Conservation (phyloP, 2,797 vertebrate genomes). For the Eupleurogrammus muticus region DNA sequence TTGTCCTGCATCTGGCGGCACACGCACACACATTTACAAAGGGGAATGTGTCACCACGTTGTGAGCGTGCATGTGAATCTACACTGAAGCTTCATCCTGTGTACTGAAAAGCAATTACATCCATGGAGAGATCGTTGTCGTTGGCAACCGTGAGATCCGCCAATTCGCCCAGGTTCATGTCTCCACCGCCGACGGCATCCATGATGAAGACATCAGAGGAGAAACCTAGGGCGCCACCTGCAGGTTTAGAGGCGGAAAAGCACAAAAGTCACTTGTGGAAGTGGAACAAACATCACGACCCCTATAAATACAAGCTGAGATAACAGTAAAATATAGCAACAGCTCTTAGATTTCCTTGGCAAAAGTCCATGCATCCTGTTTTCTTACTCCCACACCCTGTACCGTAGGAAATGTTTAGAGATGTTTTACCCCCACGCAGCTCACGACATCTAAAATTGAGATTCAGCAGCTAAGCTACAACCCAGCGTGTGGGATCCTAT, state of each 20-base stretch:
- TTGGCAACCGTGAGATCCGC: slow-evolving; percentile 94
- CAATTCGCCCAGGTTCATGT: slow-evolving; percentile 94
- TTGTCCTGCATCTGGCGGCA: slow-evolving; percentile 87
- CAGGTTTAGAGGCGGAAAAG: slow-evolving; percentile 45
- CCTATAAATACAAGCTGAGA: slow-evolving; percentile 18
- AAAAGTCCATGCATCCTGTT: slow-evolving; percentile 28
- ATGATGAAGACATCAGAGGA: slow-evolving; percentile 93
- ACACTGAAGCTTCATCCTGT: not conserved
- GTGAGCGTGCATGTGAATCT: not conserved
- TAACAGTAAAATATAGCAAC: slow-evolving; percentile 12
- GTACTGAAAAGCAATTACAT: slow-evolving; percentile 80
- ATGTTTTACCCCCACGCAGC: slow-evolving; percentile 30
- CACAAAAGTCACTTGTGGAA: not conserved
- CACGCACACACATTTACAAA: slow-evolving; percentile 1
- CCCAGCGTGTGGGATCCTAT: not conserved
- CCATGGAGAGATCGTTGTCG: slow-evolving; percentile 91
- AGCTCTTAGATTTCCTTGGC: slow-evolving; percentile 6
- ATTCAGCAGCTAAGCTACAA: slow-evolving; percentile 14
- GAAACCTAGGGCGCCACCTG: slow-evolving; percentile 89
- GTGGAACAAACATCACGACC: not conserved
- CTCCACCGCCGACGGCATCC: slow-evolving; percentile 90
- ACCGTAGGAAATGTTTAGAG: slow-evolving; percentile 44
- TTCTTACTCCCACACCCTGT: slow-evolving; percentile 43
- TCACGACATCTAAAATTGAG: slow-evolving; percentile 30
- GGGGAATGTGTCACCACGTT: not conserved